Conservation (phyloP, 2,113 vertebrate species). For the Hippocampus comes region DNA sequence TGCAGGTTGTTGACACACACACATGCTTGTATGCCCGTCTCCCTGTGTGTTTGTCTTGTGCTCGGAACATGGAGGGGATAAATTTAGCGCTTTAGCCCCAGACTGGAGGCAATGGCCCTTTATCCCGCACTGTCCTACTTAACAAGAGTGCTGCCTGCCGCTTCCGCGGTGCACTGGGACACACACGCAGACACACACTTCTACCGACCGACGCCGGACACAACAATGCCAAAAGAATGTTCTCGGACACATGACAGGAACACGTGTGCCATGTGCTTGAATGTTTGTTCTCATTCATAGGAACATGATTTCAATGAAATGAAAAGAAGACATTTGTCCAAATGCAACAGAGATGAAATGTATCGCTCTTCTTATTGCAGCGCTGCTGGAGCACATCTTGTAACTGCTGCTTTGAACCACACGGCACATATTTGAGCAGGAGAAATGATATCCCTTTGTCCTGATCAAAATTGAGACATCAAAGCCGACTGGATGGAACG, state of each 20-base stretch:
- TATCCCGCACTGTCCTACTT: constrained; percentile 86
- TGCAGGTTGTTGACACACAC: constrained; percentile 34
- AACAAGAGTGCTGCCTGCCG: constrained; percentile 70
- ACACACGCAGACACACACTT: constrained; percentile 20
- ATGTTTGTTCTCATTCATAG: neutral
- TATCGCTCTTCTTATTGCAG: constrained; percentile 33
- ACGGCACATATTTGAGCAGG: constrained; percentile 23
- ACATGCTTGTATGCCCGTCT: constrained; percentile 40
- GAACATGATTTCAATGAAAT: constrained; percentile 6
- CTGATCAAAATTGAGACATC: constrained; percentile 45
- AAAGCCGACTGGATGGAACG: constrained; percentile 35
- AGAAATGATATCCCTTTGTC: constrained; percentile 31
- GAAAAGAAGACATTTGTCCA: constrained; percentile 16
- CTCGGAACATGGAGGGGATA: constrained; percentile 64
- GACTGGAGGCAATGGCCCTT: constrained; percentile 79
- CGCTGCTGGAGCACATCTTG: constrained; percentile 23
- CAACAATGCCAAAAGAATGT: constrained; percentile 41
- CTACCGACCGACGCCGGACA: constrained; percentile 19
- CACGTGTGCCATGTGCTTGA: constrained; percentile 10
- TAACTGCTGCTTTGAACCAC: constrained; percentile 11
- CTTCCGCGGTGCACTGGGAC: constrained; percentile 58
- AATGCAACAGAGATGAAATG: constrained; percentile 24
- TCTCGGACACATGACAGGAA: constrained; percentile 24
- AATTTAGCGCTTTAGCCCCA: constrained; percentile 80
- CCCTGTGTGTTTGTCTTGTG: constrained; percentile 50